Conservation (phyloP, 2,888 invertebrate species). For the Amaurobius ferox region DNA sequence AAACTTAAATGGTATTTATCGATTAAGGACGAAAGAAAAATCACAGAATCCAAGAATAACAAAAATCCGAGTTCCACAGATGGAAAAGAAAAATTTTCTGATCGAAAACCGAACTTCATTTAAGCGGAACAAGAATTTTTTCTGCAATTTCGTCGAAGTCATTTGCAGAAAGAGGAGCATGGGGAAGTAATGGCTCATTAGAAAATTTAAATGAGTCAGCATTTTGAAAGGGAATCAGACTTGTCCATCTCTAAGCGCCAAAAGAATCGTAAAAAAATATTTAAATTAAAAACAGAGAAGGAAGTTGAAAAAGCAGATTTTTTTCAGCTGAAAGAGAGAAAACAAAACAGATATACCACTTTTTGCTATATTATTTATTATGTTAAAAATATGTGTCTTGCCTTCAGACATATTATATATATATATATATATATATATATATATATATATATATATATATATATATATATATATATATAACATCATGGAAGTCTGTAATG, state of each 20-base stretch:
- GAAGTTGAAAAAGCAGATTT: not conserved
- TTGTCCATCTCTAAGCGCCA: not conserved
- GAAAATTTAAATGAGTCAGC: slow-evolving; percentile 38
- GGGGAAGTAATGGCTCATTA: slow-evolving; percentile 40
- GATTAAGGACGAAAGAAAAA: not conserved
- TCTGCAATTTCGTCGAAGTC: slow-evolving; percentile 23
- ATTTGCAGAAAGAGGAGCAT: slow-evolving; percentile 18
- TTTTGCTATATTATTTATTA: no score
- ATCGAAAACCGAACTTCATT: slow-evolving; percentile 30
- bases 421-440: no score
- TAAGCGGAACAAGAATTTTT: not conserved
- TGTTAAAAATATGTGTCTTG: no score
- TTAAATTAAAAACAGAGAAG: not conserved
- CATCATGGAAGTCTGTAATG: no score
- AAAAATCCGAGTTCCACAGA: not conserved
- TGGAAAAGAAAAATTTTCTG: not conserved
- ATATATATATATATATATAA: no score
- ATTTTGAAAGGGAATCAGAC: slow-evolving; percentile 4
- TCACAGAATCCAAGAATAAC: not conserved
- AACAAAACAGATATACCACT: no score
- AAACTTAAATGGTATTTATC: not conserved
- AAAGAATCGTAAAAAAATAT: not conserved
- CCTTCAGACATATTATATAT: no score
- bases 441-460: no score
- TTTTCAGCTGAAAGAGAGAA: no score